Conservation (phyloP, 2,113 vertebrate genomes). For the Daboia siamensis region DNA sequence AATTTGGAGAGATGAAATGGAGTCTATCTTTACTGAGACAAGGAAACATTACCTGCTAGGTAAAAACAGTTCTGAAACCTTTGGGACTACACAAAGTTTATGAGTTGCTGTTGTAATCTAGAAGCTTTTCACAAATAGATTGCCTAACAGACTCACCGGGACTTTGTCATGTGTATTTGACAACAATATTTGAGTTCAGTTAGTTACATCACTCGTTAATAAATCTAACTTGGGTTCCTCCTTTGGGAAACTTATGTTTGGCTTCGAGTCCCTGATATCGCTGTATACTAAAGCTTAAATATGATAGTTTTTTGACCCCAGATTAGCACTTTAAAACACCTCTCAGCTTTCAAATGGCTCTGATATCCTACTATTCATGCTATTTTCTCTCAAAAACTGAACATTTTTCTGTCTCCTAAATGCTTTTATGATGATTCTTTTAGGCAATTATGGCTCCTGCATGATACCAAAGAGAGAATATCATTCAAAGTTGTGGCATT, state of each 20-base stretch:
- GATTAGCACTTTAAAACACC: background rate
- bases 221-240: conserved; percentile 18
- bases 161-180: conserved; percentile 28
- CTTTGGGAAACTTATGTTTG: background rate
- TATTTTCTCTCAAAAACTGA: background rate
- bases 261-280: conserved; percentile 18
- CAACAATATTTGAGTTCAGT: conserved; percentile 15
- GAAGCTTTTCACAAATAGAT: conserved; percentile 11
- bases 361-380: background rate
- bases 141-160: conserved; percentile 14
- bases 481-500: too few relatives aligned
- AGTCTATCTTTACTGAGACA: background rate
- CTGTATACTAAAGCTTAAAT: conserved; percentile 16
- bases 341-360: background rate
- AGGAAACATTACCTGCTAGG: conserved; percentile 12
- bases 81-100: background rate
- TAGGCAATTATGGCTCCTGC: background rate
- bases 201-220: conserved; percentile 8
- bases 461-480: background rate
- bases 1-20: background rate
- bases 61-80: background rate
- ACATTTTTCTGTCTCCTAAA: background rate
- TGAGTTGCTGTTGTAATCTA: background rate
- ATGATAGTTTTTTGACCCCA: background rate
- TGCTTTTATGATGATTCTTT: background rate